Conservation (phyloP, 2,888 invertebrate genomes). For the Xanthorhoe spadicearia region DNA sequence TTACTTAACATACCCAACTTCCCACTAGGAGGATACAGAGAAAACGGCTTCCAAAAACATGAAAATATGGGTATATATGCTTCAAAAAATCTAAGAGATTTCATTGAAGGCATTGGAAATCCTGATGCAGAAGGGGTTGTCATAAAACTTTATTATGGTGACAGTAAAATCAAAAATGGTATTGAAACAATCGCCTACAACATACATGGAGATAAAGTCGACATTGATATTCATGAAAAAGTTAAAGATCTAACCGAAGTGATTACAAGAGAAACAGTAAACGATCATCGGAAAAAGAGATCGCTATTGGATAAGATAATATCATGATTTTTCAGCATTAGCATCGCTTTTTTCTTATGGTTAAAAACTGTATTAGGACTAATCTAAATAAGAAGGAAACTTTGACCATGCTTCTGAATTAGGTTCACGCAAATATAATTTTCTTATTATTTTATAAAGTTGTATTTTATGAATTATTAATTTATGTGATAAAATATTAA, state of each 20-base stretch:
- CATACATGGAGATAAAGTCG: constrained; percentile 24
- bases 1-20: constrained; percentile 37
- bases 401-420: too few species aligned
- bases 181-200: constrained; percentile 24
- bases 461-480: too few species aligned
- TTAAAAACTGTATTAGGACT: too few species aligned
- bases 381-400: too few species aligned
- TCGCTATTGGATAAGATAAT: constrained; percentile 2
- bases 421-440: too few species aligned
- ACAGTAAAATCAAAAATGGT: background rate
- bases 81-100: constrained; percentile 55
- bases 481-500: too few species aligned
- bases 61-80: constrained; percentile 54
- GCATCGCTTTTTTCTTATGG: too few species aligned
- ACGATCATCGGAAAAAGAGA: background rate
- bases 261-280: background rate
- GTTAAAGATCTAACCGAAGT: constrained; percentile 18
- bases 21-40: constrained; percentile 45
- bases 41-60: constrained; percentile 44
- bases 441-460: too few species aligned
- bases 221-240: constrained; percentile 6
- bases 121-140: constrained; percentile 53
- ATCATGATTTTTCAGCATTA: background rate
- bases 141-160: constrained; percentile 47
- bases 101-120: constrained; percentile 46